Percentiles rank a stretch among this genome's conserved stretches.
These are phyloP conservation scores for Scortum barcoo DNA, from an alignment of 2,113 vertebrate species.

Conservation along the genomic window DNA sequence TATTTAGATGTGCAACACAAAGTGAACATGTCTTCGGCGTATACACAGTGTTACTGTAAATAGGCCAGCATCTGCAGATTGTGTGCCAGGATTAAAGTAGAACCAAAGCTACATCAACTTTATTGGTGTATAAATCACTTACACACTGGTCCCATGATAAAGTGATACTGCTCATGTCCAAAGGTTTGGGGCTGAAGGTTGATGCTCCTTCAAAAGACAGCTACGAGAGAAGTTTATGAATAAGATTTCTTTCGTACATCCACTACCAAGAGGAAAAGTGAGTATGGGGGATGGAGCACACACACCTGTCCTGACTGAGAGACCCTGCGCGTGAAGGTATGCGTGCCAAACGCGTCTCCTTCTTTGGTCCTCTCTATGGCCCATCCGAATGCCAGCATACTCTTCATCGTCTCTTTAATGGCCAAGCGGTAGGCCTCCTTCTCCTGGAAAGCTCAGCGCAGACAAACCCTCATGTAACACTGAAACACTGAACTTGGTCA, in stretches of 20 bases:
- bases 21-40: background rate
- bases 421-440: constrained; percentile 95
- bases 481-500: background rate
- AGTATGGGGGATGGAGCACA: background rate
- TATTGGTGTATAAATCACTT: constrained; percentile 73
- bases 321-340: constrained; percentile 86
- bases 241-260: background rate
- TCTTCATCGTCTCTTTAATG: constrained; percentile 95
- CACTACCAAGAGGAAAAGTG: background rate
- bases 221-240: constrained; percentile 31
- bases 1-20: background rate
- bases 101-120: background rate
- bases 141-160: constrained; percentile 94
- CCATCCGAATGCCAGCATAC: constrained; percentile 96
- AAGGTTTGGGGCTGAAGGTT: constrained; percentile 91
- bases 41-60: background rate
- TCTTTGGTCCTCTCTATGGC: constrained; percentile 91
- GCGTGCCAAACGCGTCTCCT: constrained; percentile 88
- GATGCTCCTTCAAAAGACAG: constrained; percentile 80
- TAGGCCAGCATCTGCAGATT: background rate
- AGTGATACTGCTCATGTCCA: constrained; percentile 94
- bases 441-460: constrained; percentile 83
- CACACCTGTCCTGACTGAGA: constrained; percentile 94
- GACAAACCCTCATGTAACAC: background rate
- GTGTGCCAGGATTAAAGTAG: background rate